These are phyloP conservation scores for Falco biarmicus DNA, from an alignment of 2,797 vertebrate species.

Conservation along the genomic window DNA sequence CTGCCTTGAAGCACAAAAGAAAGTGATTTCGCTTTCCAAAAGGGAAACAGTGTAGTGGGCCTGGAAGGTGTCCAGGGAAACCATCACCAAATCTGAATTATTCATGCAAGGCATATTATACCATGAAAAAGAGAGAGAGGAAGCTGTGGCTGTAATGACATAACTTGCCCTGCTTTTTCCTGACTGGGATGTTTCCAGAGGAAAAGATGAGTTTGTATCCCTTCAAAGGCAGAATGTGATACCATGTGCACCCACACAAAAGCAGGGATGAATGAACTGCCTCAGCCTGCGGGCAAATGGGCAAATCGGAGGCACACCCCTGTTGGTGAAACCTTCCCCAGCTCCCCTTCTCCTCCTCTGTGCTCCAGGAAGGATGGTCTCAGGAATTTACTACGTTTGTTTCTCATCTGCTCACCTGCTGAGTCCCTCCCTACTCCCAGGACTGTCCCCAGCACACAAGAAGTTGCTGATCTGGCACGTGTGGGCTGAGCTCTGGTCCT, in stretches of 20 bases:
- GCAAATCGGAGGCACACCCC: neutral
- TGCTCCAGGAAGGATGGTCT: neutral
- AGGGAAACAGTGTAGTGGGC: neutral
- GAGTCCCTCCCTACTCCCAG: neutral
- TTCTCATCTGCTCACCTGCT: neutral
- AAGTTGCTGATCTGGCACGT: neutral
- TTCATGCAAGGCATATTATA: neutral
- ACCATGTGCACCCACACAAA: neutral
- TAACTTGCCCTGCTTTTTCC: neutral
- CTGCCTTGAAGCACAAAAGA: neutral
- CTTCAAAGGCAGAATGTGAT: neutral
- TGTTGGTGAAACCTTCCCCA: neutral
- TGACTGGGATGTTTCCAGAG: neutral
- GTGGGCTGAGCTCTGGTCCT: neutral
- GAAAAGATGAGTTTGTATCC: neutral
- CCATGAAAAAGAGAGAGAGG: neutral
- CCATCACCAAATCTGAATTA: neutral
- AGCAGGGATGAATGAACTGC: neutral
- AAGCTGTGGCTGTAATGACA: neutral
- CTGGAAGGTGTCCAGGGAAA: neutral
- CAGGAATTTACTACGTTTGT: neutral
- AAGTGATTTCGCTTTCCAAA: neutral
- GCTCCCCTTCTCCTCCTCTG: neutral
- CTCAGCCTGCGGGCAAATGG: neutral
- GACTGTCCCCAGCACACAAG: rapidly evolving